Conservation (phyloP, 2,113 vertebrate species). For the Ptilorrhoa leucosticta region DNA sequence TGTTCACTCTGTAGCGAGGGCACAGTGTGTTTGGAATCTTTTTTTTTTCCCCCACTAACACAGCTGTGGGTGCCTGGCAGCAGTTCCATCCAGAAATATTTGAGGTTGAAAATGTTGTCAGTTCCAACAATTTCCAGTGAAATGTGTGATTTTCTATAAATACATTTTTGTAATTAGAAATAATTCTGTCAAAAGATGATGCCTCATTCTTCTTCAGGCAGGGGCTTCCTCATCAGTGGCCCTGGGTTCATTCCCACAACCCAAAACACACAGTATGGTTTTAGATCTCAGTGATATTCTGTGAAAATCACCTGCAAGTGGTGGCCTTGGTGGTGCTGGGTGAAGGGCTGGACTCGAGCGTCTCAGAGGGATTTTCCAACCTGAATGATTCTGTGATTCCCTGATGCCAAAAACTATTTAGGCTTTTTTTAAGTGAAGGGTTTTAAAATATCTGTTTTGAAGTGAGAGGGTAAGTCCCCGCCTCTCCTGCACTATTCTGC, state of each 20-base stretch:
- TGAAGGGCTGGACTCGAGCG: background rate
- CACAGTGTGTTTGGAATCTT: background rate
- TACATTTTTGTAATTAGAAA: background rate
- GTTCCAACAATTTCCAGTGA: background rate
- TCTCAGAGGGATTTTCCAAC: background rate
- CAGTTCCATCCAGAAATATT: background rate
- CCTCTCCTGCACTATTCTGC: background rate
- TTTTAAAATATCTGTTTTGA: background rate
- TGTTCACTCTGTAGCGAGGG: background rate
- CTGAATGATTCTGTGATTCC: background rate
- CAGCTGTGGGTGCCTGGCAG: background rate
- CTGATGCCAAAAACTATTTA: background rate
- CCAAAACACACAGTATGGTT: background rate
- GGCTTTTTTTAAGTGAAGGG: background rate
- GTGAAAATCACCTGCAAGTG: background rate
- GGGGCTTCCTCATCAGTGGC: background rate
- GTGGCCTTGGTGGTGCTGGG: background rate
- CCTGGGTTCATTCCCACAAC: background rate
- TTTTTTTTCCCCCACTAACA: background rate
- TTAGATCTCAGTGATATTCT: background rate
- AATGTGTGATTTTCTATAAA: background rate
- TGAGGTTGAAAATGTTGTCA: background rate
- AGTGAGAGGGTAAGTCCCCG: background rate
- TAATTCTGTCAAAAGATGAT: background rate
- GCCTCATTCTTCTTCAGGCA: background rate